Conservation (phyloP, 1,140 invertebrate species). For the Sitodiplosis mosellana region DNA sequence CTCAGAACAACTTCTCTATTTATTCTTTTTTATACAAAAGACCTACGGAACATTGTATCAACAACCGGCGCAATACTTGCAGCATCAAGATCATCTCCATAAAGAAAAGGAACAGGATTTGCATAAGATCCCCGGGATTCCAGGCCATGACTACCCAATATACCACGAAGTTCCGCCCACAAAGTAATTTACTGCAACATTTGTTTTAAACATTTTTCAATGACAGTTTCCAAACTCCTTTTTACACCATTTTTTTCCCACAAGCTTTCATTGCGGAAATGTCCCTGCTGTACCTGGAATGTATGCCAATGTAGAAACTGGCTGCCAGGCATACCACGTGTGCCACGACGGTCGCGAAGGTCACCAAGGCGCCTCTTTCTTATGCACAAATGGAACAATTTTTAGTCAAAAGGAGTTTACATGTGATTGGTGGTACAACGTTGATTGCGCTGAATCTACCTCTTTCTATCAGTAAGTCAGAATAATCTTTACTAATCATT, state of each 20-base stretch:
- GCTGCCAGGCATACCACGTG: constrained; percentile 70
- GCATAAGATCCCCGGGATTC: constrained; percentile 51
- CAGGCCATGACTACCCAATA: constrained; percentile 57
- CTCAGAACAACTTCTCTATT: too few species aligned
- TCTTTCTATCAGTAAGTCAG: constrained; percentile 16
- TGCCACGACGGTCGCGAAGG: constrained; percentile 69
- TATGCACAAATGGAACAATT: constrained; percentile 75
- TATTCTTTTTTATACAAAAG: too few species aligned
- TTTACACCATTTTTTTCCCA: constrained; percentile 52
- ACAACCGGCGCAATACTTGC: not conserved
- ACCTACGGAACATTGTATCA: not conserved
- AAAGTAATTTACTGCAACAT: constrained; percentile 7
- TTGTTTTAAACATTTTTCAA: not conserved
- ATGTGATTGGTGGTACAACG: constrained; percentile 89
- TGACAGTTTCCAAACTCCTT: constrained; percentile 56
- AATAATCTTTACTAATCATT: not conserved
- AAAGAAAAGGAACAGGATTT: constrained; percentile 51
- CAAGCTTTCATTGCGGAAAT: constrained; percentile 55
- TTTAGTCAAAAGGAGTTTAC: constrained; percentile 75
- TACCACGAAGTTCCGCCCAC: constrained; percentile 56
- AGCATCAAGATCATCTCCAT: not conserved
- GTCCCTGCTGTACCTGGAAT: constrained; percentile 62
- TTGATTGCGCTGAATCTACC: constrained; percentile 52
- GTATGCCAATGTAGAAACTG: constrained; percentile 73
- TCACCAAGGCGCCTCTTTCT: constrained; percentile 57